These are phyloP conservation scores for Semnopithecus entellus DNA, from an alignment of 2,113 vertebrate species.

Conservation along the genomic window DNA sequence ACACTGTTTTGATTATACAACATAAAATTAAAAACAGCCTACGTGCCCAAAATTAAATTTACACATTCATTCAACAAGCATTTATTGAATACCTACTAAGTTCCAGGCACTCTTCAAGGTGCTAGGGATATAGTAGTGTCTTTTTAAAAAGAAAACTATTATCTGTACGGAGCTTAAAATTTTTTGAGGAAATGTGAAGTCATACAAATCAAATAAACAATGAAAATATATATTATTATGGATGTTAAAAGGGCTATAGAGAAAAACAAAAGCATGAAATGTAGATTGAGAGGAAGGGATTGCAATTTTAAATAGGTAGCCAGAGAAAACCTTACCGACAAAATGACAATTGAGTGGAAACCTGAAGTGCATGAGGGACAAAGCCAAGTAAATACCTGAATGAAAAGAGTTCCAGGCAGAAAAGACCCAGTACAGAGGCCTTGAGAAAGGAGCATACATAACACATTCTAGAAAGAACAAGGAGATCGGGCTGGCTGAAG, in stretches of 20 bases:
- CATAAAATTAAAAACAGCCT: slow-evolving; percentile 34
- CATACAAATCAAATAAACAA: background rate
- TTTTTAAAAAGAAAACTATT: background rate
- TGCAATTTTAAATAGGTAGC: background rate
- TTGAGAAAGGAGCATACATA: no score
- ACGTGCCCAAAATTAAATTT: background rate
- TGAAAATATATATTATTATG: background rate
- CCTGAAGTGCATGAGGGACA: background rate
- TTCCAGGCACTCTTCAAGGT: background rate
- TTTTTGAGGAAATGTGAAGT: background rate
- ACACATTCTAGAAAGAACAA: no score
- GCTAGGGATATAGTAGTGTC: background rate
- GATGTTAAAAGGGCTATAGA: background rate
- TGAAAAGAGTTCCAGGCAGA: background rate
- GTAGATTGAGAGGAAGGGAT: background rate
- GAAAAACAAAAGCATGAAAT: background rate
- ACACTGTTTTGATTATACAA: background rate
- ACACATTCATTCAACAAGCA: background rate
- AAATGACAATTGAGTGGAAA: background rate
- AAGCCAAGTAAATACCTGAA: background rate
- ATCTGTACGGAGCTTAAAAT: background rate
- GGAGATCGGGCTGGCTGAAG: background rate
- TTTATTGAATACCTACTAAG: background rate
- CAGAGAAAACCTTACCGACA: background rate
- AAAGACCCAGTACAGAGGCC: background rate